Conservation (phyloP, 2,888 invertebrate genomes). For the Cancer borealis region DNA sequence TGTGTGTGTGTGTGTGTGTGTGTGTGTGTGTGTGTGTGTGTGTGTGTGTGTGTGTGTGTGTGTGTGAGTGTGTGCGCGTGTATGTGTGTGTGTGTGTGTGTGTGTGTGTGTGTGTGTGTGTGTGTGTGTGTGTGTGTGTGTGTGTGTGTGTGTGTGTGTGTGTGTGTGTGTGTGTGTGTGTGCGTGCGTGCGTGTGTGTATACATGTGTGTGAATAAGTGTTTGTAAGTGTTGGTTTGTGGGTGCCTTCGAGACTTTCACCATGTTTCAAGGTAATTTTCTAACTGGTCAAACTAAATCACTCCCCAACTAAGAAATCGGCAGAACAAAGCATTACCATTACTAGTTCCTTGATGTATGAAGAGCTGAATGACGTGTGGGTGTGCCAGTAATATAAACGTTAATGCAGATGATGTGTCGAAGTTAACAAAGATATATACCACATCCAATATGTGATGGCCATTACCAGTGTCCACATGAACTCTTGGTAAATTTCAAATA, state of each 20-base stretch:
- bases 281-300: neutral
- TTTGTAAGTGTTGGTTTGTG: neutral
- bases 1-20: constrained; percentile 52
- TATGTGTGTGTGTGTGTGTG: constrained; percentile 43
- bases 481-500: no score
- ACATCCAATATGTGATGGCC: no score
- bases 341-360: no score
- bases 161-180: constrained; percentile 55
- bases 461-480: no score
- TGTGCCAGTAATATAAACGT: no score
- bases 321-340: no score
- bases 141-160: constrained; percentile 56
- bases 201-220: constrained; percentile 42
- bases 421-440: no score
- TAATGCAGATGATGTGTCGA: no score
- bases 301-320: neutral
- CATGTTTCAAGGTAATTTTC: neutral
- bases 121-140: neutral
- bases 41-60: constrained; percentile 30
- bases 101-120: constrained; percentile 32
- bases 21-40: constrained; percentile 33
- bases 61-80: neutral
- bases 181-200: constrained; percentile 34
- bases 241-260: neutral
- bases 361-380: no score